These are phyloP conservation scores for Amblyraja radiata DNA, from an alignment of 2,797 vertebrate genomes.

Conservation along the genomic window DNA sequence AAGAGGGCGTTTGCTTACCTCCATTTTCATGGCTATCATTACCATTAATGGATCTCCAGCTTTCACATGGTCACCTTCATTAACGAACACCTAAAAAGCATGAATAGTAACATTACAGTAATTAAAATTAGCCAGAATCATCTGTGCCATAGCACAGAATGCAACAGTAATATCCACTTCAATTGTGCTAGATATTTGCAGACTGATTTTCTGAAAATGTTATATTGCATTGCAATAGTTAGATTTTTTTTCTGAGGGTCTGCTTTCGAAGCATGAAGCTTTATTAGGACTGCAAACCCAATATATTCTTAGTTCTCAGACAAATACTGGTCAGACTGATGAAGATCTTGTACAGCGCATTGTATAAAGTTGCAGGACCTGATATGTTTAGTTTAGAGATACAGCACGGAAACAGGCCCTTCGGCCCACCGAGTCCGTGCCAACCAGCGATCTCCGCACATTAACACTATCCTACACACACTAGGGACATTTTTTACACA, in stretches of 20 bases:
- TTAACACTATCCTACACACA: too few relatives aligned
- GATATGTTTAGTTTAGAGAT: not conserved
- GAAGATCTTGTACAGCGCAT: too few relatives aligned
- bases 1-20: constrained; percentile 61
- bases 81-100: constrained; percentile 78
- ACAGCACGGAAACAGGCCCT: too few relatives aligned
- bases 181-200: not conserved
- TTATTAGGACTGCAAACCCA: not conserved
- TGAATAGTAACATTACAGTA: not conserved
- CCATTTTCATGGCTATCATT: constrained; percentile 99
- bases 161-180: not conserved
- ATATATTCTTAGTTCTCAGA: not conserved
- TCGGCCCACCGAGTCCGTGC: too few relatives aligned
- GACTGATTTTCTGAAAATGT: not conserved
- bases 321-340: not conserved
- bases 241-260: not conserved
- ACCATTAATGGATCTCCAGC: constrained; percentile 83
- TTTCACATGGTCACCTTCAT: constrained; percentile 77
- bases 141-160: not conserved
- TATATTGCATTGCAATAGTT: not conserved
- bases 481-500: too few relatives aligned
- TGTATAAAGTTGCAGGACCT: not conserved
- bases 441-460: too few relatives aligned
- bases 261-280: not conserved
- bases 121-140: not conserved